phyloP scores from a whole-genome alignment of 2,888 invertebrate species.

The Tiliacea citrago region DNA sequence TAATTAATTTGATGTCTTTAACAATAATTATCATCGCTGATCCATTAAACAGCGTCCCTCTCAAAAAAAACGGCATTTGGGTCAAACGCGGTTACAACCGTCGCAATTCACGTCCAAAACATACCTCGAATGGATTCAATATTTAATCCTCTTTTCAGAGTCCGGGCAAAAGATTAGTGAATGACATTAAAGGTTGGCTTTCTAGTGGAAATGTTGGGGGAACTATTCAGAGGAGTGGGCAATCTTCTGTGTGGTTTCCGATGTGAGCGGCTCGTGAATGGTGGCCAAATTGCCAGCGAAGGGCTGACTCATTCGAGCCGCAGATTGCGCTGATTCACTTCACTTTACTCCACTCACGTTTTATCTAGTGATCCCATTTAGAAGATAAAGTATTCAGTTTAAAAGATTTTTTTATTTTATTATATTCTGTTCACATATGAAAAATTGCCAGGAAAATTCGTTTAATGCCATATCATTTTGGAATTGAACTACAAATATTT shows the following conservation, averaged over 20 bases:
- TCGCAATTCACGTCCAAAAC: constrained; percentile 57
- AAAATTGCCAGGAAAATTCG: constrained; percentile 19
- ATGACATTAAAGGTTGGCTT: constrained; percentile 73
- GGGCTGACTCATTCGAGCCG: constrained; percentile 82
- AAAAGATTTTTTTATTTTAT: constrained; percentile 45
- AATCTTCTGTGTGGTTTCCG: constrained; percentile 86
- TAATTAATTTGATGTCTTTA: constrained; percentile 12
- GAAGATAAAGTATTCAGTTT: constrained; percentile 55
- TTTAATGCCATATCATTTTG: neutral
- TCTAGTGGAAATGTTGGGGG: constrained; percentile 68
- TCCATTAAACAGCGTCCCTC: constrained; percentile 26
- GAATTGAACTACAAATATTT: neutral
- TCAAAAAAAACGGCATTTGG: constrained; percentile 56
- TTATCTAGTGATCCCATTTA: constrained; percentile 71
- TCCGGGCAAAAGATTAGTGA: constrained; percentile 66
- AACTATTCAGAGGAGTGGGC: constrained; percentile 79
- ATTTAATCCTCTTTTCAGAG: constrained; percentile 66
- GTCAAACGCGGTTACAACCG: constrained; percentile 51
- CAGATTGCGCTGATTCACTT: constrained; percentile 84
- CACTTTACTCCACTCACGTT: constrained; percentile 76
- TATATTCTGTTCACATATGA: constrained; percentile 24
- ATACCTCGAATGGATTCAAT: constrained; percentile 61
- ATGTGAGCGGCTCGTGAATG: constrained; percentile 82
- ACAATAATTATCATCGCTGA: constrained; percentile 16
- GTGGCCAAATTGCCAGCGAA: constrained; percentile 85